These are phyloP conservation scores for Dasyornis broadbenti DNA, from an alignment of 2,113 vertebrate species.

Conservation along the genomic window DNA sequence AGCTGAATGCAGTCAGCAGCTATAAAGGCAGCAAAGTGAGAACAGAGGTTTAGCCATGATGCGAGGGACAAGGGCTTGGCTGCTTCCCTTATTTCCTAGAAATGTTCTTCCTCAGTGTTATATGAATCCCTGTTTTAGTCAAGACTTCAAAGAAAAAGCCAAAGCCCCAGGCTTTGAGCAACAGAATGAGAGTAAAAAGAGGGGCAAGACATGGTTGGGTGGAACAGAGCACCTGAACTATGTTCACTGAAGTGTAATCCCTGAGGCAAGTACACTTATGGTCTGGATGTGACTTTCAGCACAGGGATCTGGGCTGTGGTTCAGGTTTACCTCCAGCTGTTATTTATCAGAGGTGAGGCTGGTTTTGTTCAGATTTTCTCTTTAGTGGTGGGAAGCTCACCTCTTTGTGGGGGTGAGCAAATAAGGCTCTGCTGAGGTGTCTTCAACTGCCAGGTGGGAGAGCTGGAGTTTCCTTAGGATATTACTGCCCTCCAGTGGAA, in stretches of 20 bases:
- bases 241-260: accelerated
- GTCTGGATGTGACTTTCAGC: neutral
- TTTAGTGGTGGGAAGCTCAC: neutral
- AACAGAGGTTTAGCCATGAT: neutral
- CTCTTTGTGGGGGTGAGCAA: neutral
- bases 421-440: neutral
- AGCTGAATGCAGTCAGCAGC: neutral
- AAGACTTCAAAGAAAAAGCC: neutral
- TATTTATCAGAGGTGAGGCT: neutral
- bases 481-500: conserved; percentile 26
- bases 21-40: neutral
- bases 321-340: neutral
- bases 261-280: neutral
- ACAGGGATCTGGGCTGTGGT: neutral
- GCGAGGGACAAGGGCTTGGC: neutral
- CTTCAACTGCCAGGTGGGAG: neutral
- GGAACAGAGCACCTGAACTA: neutral
- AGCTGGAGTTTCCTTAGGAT: neutral
- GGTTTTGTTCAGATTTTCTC: neutral
- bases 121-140: neutral
- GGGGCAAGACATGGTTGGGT: neutral
- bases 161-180: neutral
- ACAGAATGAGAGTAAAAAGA: neutral
- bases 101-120: neutral
- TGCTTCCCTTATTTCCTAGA: neutral